Base-by-base conservation (phyloP, 2,888 invertebrate species). In the Caenorhabditis macrosperma region DNA sequence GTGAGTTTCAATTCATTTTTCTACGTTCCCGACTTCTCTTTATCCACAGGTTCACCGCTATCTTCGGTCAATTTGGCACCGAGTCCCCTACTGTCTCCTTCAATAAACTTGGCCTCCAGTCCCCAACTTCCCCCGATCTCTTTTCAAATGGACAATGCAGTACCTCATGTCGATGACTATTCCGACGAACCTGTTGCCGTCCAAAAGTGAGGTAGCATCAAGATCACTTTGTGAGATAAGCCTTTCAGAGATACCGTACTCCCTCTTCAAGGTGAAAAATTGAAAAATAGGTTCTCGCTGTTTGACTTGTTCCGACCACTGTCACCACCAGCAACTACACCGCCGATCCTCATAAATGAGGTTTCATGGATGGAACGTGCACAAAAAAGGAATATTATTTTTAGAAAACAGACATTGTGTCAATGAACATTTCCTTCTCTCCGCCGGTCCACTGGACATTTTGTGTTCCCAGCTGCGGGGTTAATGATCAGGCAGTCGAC, bases 401-500 rank as follows among this genome's bases (percentile, higher is more conserved):
- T 60, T 48, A 78, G 78, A 78, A 78, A 60, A 28, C 48, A 4
- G 63, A 66, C 3, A 20, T 20, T 6, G 46, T 78, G 0, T 33
- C 35, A 10, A 28, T 82, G 26, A 78, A 71, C 12, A 64, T 78
- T 7, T 61, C 59, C 0, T 59, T 76, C 10, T 86, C 87, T 1
- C 87, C 87, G 9, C 87, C 87, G 3, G 78, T 85, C 12, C 69
- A 81, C 26, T 87, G 87, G 87, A 87, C 87, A 1, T 87, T 64
- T 44, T 87, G 87, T 46, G 67, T 82, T 24, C 85, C 84, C 3
- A 72, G 80, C 26, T 87, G 87, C 67, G 87, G 87, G 15, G 83
- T 82, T 9, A 84, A 81, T n/a, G 86, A 87, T 63, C 87, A 87
- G 66, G 86, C 86, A 2, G 82, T 86, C 10, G 87, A 87, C 69